Conservation (phyloP, 23 tunicate species). For the Pegea sp. region DNA sequence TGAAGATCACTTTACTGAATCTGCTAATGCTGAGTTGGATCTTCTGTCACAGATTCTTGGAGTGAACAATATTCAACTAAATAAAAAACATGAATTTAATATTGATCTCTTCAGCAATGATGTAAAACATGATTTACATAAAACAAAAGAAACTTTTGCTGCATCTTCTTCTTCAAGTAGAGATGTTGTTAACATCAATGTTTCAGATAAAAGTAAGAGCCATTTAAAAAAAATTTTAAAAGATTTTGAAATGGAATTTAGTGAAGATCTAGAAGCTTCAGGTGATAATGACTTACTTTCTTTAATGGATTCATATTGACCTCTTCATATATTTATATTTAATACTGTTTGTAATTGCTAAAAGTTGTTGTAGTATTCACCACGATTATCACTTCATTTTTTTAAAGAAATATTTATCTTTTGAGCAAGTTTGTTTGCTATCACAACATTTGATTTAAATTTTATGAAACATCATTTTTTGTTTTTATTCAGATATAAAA, state of each 20-base stretch:
- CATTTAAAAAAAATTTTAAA: neutral
- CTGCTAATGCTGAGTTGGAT: slow-evolving; percentile 52
- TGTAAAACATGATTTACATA: neutral
- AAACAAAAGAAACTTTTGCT: neutral
- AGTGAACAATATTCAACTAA: neutral
- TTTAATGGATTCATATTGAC: too few relatives aligned
- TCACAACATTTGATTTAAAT: too few relatives aligned
- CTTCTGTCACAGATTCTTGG: slow-evolving; percentile 57
- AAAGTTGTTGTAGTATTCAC: too few relatives aligned
- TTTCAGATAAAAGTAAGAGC: neutral
- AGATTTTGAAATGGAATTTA: neutral
- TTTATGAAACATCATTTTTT: too few relatives aligned
- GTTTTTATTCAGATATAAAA: too few relatives aligned
- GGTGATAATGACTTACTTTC: too few relatives aligned
- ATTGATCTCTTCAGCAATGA: neutral
- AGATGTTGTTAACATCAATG: neutral
- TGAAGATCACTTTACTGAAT: neutral
- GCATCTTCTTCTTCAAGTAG: neutral
- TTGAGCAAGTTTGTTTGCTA: too few relatives aligned
- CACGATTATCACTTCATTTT: too few relatives aligned
- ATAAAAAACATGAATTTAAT: neutral
- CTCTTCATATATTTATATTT: too few relatives aligned
- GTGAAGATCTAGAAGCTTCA: neutral
- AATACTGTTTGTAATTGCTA: too few relatives aligned
- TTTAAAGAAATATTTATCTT: too few relatives aligned